These are phyloP conservation scores for Diploscapter pachys DNA, from an alignment of 1,140 invertebrate species.

Conservation along the genomic window DNA sequence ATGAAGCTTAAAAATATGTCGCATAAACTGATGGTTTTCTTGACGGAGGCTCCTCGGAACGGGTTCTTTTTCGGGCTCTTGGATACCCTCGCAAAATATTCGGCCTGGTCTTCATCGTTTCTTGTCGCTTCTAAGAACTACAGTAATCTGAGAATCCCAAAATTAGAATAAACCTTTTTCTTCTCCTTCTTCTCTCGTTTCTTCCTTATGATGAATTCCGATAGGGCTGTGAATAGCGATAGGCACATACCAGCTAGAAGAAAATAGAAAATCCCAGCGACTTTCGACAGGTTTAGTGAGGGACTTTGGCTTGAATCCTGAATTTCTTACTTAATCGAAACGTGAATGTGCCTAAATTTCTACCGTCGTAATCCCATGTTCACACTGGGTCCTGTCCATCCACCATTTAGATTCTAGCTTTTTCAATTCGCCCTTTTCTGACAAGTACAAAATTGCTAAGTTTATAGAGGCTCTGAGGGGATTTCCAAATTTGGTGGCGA, in stretches of 20 bases:
- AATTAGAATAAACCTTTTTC: not conserved
- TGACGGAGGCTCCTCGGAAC: too few relatives aligned
- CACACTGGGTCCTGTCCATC: slow-evolving; percentile 69
- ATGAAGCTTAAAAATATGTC: too few relatives aligned
- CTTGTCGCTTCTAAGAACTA: too few relatives aligned
- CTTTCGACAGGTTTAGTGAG: slow-evolving; percentile 82
- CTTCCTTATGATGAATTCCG: slow-evolving; percentile 32
- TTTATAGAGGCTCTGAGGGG: slow-evolving; percentile 77
- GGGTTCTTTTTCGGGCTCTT: too few relatives aligned
- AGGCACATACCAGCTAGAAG: slow-evolving; percentile 84
- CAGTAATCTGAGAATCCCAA: too few relatives aligned
- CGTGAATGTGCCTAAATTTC: slow-evolving; percentile 44
- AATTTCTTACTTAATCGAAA: slow-evolving; percentile 6
- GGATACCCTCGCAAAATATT: too few relatives aligned
- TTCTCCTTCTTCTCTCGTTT: slow-evolving; percentile 28
- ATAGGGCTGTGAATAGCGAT: slow-evolving; percentile 66
- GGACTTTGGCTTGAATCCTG: slow-evolving; percentile 46
- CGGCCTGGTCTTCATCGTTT: too few relatives aligned
- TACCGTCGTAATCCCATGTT: slow-evolving; percentile 53
- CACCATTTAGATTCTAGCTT: slow-evolving; percentile 90
- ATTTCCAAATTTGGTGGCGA: slow-evolving; percentile 57
- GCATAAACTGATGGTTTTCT: too few relatives aligned
- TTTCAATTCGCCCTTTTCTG: slow-evolving; percentile 83
- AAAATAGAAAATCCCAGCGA: slow-evolving; percentile 97
- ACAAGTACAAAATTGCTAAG: slow-evolving; percentile 82